Conservation (phyloP, 2,888 invertebrate genomes). For the Hirtodrosophila confusa region DNA sequence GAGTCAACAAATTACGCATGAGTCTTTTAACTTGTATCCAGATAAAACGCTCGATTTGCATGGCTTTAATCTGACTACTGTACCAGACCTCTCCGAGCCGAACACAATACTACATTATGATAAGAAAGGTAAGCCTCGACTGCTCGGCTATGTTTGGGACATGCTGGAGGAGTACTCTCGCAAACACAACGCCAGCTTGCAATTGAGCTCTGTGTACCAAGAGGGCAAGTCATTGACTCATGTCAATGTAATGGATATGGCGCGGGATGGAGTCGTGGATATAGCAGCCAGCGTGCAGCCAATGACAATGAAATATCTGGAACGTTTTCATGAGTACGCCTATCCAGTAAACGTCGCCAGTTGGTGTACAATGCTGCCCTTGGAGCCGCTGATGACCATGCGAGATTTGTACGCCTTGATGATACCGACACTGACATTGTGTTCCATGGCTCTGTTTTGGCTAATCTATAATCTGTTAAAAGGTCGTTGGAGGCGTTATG, state of each 20-base stretch:
- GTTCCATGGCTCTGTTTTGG: slow-evolving; percentile 27
- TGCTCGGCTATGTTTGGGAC: slow-evolving; percentile 65
- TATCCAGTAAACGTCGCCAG: slow-evolving; percentile 52
- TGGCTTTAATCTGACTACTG: slow-evolving; percentile 34
- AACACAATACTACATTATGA: slow-evolving; percentile 57
- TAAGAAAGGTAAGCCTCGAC: slow-evolving; percentile 5
- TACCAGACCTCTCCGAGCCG: slow-evolving; percentile 67
- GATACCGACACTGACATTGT: slow-evolving; percentile 8
- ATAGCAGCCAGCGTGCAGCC: slow-evolving; percentile 52
- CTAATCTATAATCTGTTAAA: slow-evolving; percentile 11
- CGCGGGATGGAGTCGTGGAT: slow-evolving; percentile 43
- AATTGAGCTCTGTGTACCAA: slow-evolving; percentile 18
- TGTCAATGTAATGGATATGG: slow-evolving; percentile 46
- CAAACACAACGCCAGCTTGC: slow-evolving; percentile 53
- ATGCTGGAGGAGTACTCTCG: slow-evolving; percentile 40
- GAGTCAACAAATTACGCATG: slow-evolving; percentile 4
- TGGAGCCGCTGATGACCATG: slow-evolving; percentile 27
- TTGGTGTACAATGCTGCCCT: slow-evolving; percentile 69
- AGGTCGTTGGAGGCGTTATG: slow-evolving; percentile 33
- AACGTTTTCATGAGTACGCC: slow-evolving; percentile 36
- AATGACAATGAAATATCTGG: slow-evolving; percentile 17
- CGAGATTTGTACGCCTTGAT: slow-evolving; percentile 20
- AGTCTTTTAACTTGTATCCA: slow-evolving; percentile 34
- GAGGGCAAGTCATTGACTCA: slow-evolving; percentile 19
- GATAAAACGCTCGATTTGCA: slow-evolving; percentile 48